Base-by-base conservation (phyloP, 2,797 vertebrate species). In the Smutsia temminckii region DNA sequence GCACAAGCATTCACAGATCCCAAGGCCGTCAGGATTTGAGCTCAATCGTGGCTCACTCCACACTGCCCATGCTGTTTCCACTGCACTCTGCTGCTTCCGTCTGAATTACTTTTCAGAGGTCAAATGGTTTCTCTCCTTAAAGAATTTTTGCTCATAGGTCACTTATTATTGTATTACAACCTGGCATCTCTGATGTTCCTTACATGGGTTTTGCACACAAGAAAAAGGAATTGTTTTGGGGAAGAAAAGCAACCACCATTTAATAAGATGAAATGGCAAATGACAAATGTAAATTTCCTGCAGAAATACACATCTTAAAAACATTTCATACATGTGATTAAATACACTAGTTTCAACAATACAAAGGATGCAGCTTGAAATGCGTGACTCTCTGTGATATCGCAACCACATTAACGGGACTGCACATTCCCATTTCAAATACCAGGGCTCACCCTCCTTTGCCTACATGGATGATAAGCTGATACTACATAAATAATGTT, bases 401-500 rank as follows among this genome's bases (percentile, higher is more conserved):
- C 97, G 98, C 96, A 95, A 95, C 90, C 93, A 95, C 97, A 96
- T 98, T 98, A 98, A 98, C 98, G 98, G 98, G 98, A 97, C 96
- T 94, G 92, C 53, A 92, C 95, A 72, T 98, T 97, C 98, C 98
- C 97, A 97, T 98, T 98, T 98, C 93, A 94, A 98, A 97, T 98
- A 98, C 98, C 97, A 92, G 95, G 89, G 74, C 93, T 97, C 61
- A 90, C 86, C 40, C 89, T 94, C 91, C 97, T 98, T 97, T 97
- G 96, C 98, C 98, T 98, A 98, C 98, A 95, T 97, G 98, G 98
- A 98, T 98, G 98, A 98, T 98, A 98, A 99, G 98, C 98, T 98
- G 98, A 99, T 98, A 98, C 98, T 98, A 98, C 98, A 98, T 98
- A 99, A 98, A 99, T 98, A 98, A 98, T 98, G 98, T 98, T 98